Evolutionary conservation across 35 echinoderm and acorn worm species (phyloP), one percentile per base, ranked within the genome.

Genomic region (Heliocidaris tuberculata): DNA sequence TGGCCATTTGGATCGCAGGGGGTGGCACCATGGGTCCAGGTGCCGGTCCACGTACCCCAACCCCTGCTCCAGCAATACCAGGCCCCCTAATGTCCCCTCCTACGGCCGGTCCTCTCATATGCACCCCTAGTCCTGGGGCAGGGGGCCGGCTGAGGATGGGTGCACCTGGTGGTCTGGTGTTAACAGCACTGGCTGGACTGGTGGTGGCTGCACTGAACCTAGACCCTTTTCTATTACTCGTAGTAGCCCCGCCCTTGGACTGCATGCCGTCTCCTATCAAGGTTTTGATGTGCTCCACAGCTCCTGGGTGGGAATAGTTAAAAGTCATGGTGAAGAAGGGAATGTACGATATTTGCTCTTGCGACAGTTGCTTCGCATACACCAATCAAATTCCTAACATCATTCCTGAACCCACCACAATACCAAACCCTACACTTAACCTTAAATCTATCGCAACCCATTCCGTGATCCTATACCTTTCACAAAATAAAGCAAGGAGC

Each of bases 271-370:
- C 90, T 12, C 59, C 61, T 16, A 96, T 96, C 5, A 96, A 86
- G n/a, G 87, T 52, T 19, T 88, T 85, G 86, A 96, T 96, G 49
- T 92, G 91, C 31, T 85, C 71, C 49, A 96, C 95, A n/a, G 95
- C 95, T 48, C 59, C 95, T 96, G 91, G 12, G 31, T 32, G 86
- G 24, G 8, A 86, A 17, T 31, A 52, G 50, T 52, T 52, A 52
- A 10, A 10, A 56, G 52, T 56, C 11, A 13, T 56, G 52, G 15
- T 56, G 52, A 56, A 56, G 10, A 56, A 10, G 11, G 9, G 10
- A 56, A 56, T 56, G 52, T 56, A 56, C 10, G 6, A 15, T 15
- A 56, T 56, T 13, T 56, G 7, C 52, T 56, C 1, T 2, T 13
- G 52, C 0, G 15, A 9, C 52, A 56, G 11, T 56, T 10, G 52